Evolutionary conservation across 2,797 vertebrate genomes (phyloP).

Genomic region (Toxotes lorentzi): DNA sequence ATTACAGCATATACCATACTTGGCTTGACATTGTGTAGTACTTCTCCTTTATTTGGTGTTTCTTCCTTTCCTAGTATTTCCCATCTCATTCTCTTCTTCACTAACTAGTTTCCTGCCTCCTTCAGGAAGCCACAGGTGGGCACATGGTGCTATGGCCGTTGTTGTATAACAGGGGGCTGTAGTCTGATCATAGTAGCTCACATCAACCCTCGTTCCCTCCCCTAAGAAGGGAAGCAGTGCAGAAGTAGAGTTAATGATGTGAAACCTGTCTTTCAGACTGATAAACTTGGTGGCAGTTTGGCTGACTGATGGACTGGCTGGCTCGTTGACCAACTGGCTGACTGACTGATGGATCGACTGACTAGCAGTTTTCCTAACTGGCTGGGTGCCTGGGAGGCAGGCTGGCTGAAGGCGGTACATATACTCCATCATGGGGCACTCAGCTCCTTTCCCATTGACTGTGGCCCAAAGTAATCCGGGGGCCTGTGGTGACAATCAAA

Average conservation of each 20-base stretch:
- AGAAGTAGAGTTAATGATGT: conserved; percentile 20
- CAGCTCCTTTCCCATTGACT: conserved; percentile 44
- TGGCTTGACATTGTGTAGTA: neutral
- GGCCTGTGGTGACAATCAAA: conserved; percentile 60
- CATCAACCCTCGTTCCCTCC: neutral
- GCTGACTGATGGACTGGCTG: conserved; percentile 9
- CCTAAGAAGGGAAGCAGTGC: neutral
- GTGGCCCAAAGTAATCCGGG: conserved; percentile 43
- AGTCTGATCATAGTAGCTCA: conserved; percentile 21
- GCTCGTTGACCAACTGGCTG: conserved; percentile 24
- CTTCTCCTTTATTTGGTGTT: neutral
- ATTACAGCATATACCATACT: neutral
- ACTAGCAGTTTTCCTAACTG: conserved; percentile 29
- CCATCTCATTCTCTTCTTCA: neutral
- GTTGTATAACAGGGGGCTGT: conserved; percentile 7
- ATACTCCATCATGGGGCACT: conserved; percentile 40
- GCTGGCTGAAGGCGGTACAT: conserved; percentile 37
- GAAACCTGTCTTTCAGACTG: conserved; percentile 28
- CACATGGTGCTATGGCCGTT: neutral
- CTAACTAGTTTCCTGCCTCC: conserved; percentile 6
- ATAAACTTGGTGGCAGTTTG: conserved; percentile 13
- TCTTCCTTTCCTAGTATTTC: neutral
- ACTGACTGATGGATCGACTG: conserved; percentile 37
- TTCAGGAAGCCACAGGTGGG: conserved; percentile 14
- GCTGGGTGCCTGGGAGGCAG: conserved; percentile 17